A percentile compares a stretch with the other conserved stretches of the same genome.
These are phyloP conservation scores for Myiagra hebetior DNA, from an alignment of 2,113 vertebrate genomes.

Conservation along the genomic window DNA sequence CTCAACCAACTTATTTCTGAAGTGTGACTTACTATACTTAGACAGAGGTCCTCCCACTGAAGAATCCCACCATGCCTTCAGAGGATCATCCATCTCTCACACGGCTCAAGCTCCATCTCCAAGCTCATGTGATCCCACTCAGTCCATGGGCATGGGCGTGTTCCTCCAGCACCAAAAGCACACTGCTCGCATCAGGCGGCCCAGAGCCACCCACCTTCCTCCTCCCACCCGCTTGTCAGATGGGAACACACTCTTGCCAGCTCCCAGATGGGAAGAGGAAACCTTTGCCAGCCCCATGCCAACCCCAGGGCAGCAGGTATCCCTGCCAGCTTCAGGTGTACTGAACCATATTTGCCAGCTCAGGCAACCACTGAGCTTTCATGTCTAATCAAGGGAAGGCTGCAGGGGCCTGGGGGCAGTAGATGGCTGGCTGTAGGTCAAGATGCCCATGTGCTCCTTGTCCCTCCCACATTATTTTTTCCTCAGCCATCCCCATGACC, in stretches of 20 bases:
- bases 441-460: not conserved
- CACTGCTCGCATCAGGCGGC: not conserved
- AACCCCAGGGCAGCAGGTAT: not conserved
- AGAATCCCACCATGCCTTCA: not conserved
- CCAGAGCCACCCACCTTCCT: not conserved
- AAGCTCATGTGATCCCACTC: not conserved
- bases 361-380: not conserved
- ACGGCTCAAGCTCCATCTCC: not conserved
- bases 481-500: not conserved
- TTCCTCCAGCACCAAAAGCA: not conserved
- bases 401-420: not conserved
- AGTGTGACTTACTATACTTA: not conserved
- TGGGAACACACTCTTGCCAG: not conserved
- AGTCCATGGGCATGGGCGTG: accelerated
- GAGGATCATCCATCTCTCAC: not conserved
- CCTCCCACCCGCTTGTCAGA: accelerated
- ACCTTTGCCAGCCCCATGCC: not conserved
- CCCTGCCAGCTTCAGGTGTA: not conserved
- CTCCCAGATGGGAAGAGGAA: not conserved
- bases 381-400: not conserved
- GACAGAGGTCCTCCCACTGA: not conserved
- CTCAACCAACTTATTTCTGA: not conserved
- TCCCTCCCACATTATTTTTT: not conserved
- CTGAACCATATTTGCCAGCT: not conserved
- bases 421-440: not conserved